phyloP scores from a whole-genome alignment of 2,797 vertebrate genomes.

The Sparus aurata region DNA sequence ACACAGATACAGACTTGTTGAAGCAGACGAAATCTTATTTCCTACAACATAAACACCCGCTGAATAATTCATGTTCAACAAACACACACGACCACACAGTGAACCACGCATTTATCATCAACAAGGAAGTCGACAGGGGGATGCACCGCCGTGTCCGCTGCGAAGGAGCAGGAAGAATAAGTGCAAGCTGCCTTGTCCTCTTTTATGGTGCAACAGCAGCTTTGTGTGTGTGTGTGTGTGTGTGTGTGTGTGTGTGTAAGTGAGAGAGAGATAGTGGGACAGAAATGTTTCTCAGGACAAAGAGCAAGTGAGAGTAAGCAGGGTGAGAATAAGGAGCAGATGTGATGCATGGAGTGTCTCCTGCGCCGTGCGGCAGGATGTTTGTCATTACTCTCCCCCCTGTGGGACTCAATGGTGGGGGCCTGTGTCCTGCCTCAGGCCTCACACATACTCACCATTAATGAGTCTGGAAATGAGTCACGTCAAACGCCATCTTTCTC shows the following conservation, averaged over 20 bases:
- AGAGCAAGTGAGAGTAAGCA: slow-evolving; percentile 17
- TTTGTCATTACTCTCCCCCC: slow-evolving; percentile 72
- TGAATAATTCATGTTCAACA: slow-evolving; percentile 67
- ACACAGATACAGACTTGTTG: slow-evolving; percentile 33
- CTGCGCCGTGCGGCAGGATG: slow-evolving; percentile 70
- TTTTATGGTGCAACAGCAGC: slow-evolving; percentile 8
- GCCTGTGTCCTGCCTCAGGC: slow-evolving; percentile 44
- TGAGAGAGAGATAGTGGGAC: not conserved
- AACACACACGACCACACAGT: slow-evolving; percentile 26
- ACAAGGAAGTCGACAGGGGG: slow-evolving; percentile 40
- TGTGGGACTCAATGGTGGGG: slow-evolving; percentile 59
- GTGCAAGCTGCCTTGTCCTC: slow-evolving; percentile 2
- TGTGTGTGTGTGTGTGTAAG: slow-evolving; percentile 1
- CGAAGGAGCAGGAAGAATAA: slow-evolving; percentile 3
- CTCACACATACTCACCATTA: slow-evolving; percentile 35
- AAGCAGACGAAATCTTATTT: slow-evolving; percentile 55
- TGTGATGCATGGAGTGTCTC: slow-evolving; percentile 47
- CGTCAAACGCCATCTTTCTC: slow-evolving; percentile 15
- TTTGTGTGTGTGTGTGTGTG: slow-evolving; percentile 20
- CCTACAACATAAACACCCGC: slow-evolving; percentile 49
- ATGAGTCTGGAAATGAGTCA: slow-evolving; percentile 64
- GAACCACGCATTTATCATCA: slow-evolving; percentile 45
- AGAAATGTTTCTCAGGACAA: slow-evolving; percentile 45
- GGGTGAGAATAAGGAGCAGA: slow-evolving; percentile 59
- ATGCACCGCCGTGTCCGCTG: slow-evolving; percentile 26